A percentile compares a stretch with the other conserved stretches of the same genome.
phyloP scores from a whole-genome alignment of 2,797 vertebrate species.

The Zalophus californianus region DNA sequence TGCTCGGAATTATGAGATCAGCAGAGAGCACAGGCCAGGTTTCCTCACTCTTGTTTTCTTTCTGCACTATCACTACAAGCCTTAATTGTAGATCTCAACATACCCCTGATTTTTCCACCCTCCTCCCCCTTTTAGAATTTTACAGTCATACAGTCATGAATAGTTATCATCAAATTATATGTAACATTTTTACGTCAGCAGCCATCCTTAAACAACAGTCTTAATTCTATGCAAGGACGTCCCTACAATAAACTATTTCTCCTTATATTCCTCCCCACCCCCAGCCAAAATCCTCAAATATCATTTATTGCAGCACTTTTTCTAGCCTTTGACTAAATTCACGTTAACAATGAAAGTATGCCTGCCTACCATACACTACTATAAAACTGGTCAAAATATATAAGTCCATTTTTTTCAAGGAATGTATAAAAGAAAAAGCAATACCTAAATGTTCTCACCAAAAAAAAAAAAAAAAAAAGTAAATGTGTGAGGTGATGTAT shows the following conservation, averaged over 20 bases:
- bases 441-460: neutral
- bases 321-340: neutral
- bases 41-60: neutral
- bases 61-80: neutral
- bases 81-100: neutral
- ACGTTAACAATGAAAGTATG: neutral
- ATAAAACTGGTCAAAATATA: neutral
- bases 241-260: neutral
- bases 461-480: neutral
- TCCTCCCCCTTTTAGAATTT: neutral
- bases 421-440: neutral
- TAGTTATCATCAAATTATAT: neutral
- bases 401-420: neutral
- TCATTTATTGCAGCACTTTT: neutral
- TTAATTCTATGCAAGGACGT: neutral
- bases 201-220: neutral
- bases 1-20: neutral
- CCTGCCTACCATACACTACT: neutral
- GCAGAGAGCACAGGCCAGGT: neutral
- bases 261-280: neutral
- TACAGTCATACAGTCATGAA: neutral
- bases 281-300: neutral
- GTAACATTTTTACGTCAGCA: neutral
- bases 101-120: neutral
- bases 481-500: neutral